Evolutionary conservation across 2,888 invertebrate species (phyloP), one percentile per base, ranked within the genome.

Genomic region (Meta bourneti): DNA sequence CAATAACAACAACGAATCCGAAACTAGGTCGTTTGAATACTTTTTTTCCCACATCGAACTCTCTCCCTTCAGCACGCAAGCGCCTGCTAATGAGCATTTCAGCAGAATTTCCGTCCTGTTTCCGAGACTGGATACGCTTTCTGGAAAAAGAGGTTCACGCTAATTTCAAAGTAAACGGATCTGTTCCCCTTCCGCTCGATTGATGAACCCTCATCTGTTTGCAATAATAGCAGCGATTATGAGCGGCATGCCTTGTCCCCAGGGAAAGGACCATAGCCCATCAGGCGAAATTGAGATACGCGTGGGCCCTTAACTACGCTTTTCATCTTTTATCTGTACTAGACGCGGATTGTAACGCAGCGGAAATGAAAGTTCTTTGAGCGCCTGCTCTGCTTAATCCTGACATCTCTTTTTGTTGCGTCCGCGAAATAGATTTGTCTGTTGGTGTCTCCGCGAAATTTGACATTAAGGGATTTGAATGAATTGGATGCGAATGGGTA

Each of bases 151-250:
- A 75, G 74, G 72, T 51, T 52, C 82, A 82, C 71, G 82, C 82
- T 82, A 82, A 84, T 84, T 84, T n/a, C 74, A 84, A 75, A 84
- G 84, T 54, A 84, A 84, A 84, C 84, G 75, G 20, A 7, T 49
- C 54, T 20, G 34, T 11, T 52, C 52, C n/a, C 49, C 13, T 52
- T 69, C 84, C 84, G 34, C 82, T 52, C 82, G 52, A 70, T 82
- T 82, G 54, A 61, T 34, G 75, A 74, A 48, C 81, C 48, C 54
- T 61, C 70, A 19, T 9, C 72, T 4, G 19, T 72, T 19, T 16
- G 52, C 49, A 69, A 84, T 84, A 84, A 75, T 84, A 61, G 84
- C 48, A 48, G 54, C 54, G 75, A 84, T 84, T 84, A 84, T 72
- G 13, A 34, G 34, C 34, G 34, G 54, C 54, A 74, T n/a, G 82